These are phyloP conservation scores for Pristiophorus japonicus DNA, from an alignment of 2,113 vertebrate species.

Conservation along the genomic window DNA sequence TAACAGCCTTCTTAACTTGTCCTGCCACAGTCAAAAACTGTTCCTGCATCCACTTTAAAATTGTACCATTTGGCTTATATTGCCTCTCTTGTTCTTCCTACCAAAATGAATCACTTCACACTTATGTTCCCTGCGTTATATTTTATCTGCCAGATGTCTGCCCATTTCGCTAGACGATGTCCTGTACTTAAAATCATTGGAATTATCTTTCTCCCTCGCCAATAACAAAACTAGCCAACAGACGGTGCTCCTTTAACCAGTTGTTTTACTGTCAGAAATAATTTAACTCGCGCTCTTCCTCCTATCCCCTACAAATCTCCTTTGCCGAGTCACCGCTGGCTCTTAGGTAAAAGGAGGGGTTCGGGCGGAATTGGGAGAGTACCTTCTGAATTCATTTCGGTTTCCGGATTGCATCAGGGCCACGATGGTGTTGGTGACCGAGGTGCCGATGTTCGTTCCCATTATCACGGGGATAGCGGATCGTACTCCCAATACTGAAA, in stretches of 20 bases:
- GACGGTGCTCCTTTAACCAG: not conserved
- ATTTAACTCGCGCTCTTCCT: not conserved
- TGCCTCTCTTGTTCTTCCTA: not conserved
- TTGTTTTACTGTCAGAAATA: not conserved
- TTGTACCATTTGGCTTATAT: not conserved
- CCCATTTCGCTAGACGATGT: not conserved
- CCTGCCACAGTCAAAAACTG: not conserved
- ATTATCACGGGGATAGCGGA: slow-evolving; percentile 87
- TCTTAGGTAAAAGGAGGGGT: not conserved
- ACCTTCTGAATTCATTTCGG: slow-evolving; percentile 90
- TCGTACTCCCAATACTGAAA: slow-evolving; percentile 71
- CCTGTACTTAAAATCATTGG: not conserved
- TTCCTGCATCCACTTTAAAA: not conserved
- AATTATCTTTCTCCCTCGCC: not conserved
- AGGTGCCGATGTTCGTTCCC: slow-evolving; percentile 96
- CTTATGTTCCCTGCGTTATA: not conserved
- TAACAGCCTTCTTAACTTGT: not conserved
- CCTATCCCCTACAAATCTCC: not conserved
- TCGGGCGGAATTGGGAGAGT: no score
- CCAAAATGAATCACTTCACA: slow-evolving; percentile 1
- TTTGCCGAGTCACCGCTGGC: not conserved
- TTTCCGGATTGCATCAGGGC: slow-evolving; percentile 91
- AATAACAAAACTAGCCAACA: not conserved
- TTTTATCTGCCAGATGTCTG: not conserved
- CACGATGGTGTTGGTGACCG: slow-evolving; percentile 91